phyloP scores from a whole-genome alignment of 2,888 invertebrate genomes.

The Meloe dianella region DNA sequence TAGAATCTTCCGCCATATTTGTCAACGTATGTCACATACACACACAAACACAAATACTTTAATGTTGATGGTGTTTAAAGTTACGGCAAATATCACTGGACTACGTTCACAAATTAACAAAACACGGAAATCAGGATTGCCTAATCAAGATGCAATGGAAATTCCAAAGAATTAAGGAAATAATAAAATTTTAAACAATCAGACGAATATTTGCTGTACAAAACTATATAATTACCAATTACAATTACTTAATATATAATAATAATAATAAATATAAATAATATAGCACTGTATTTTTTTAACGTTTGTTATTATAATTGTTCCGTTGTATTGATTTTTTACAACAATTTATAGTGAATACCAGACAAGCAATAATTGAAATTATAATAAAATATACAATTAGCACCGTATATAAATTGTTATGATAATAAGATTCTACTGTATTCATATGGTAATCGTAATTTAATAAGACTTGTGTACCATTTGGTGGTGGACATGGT shows the following conservation, averaged over 20 bases:
- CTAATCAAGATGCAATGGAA: too few species aligned
- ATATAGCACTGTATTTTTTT: constrained; percentile 2
- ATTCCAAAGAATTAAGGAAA: too few species aligned
- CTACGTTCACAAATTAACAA: too few species aligned
- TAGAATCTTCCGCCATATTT: constrained; percentile 56
- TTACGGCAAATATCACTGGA: too few species aligned
- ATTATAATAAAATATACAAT: constrained; percentile 68
- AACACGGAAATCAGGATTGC: too few species aligned
- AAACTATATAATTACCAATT: neutral
- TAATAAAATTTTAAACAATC: too few species aligned
- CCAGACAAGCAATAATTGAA: constrained; percentile 66
- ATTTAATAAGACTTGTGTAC: constrained; percentile 70
- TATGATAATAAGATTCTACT: constrained; percentile 60
- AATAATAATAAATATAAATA: neutral
- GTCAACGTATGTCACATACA: neutral
- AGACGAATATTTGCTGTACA: neutral
- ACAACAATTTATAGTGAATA: constrained; percentile 60
- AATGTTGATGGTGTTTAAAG: too few species aligned
- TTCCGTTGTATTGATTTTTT: constrained; percentile 44
- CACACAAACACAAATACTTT: too few species aligned
- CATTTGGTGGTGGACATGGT: constrained; percentile 81
- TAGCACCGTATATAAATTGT: constrained; percentile 65
- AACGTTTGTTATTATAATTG: constrained; percentile 1
- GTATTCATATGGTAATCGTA: constrained; percentile 52
- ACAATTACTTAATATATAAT: neutral